A percentile compares a stretch with the other conserved stretches of the same genome.
These are phyloP conservation scores for Atherix ibis DNA, from an alignment of 2,888 invertebrate species.

Conservation along the genomic window DNA sequence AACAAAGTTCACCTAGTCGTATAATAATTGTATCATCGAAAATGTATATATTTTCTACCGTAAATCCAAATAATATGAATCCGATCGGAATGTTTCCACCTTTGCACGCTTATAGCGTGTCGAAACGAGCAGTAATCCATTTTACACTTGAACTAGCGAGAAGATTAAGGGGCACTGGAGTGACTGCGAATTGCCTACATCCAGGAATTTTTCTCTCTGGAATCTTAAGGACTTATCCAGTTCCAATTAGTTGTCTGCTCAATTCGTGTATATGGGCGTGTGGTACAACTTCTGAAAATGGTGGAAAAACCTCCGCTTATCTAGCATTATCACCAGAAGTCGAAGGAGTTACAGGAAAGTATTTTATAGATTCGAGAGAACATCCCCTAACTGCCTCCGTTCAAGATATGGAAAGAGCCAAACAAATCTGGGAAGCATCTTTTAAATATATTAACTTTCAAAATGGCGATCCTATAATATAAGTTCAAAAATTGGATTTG, in stretches of 20 bases:
- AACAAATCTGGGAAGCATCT: slow-evolving; percentile 73
- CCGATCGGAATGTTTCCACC: slow-evolving; percentile 51
- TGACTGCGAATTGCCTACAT: slow-evolving; percentile 74
- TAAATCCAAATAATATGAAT: slow-evolving; percentile 63
- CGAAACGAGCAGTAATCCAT: slow-evolving; percentile 71
- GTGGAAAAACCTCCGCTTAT: slow-evolving; percentile 65
- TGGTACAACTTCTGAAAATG: slow-evolving; percentile 61
- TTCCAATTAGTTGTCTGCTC: slow-evolving; percentile 54
- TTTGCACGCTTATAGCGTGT: slow-evolving; percentile 62
- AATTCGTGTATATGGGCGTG: slow-evolving; percentile 49
- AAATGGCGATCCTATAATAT: slow-evolving; percentile 55
- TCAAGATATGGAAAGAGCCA: slow-evolving; percentile 52
- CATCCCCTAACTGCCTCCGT: slow-evolving; percentile 42
- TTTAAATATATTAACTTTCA: slow-evolving; percentile 55
- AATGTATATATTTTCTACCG: slow-evolving; percentile 52
- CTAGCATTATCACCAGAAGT: slow-evolving; percentile 61
- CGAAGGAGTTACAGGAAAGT: slow-evolving; percentile 54
- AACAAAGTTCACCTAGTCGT: slow-evolving; percentile 57
- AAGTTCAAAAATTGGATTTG: too few species aligned
- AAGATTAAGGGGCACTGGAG: slow-evolving; percentile 57
- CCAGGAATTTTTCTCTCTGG: slow-evolving; percentile 74
- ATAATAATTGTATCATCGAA: slow-evolving; percentile 72
- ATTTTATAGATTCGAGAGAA: slow-evolving; percentile 66
- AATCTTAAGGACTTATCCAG: slow-evolving; percentile 68
- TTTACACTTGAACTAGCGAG: slow-evolving; percentile 65